Base-by-base conservation (phyloP, 2,797 vertebrate species). In the Halcyon smyrnensis region DNA sequence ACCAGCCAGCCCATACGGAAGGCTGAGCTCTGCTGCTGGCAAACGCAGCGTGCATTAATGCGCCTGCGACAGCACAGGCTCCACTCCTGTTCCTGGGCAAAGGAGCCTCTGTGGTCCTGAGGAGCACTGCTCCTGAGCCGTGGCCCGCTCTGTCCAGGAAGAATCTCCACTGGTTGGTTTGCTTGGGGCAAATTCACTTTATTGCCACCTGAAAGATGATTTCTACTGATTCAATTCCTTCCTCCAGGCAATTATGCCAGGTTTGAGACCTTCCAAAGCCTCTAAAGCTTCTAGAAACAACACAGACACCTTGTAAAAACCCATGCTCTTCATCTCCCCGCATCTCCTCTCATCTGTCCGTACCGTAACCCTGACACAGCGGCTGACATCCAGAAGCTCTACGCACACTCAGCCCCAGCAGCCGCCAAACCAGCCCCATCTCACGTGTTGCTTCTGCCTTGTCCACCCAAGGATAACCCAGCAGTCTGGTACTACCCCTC, bases 401-500 rank as follows among this genome's bases (percentile, higher is more conserved):
- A 6, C 9, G 3, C 3, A 3, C 2, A 4, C 30, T 63, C 82
- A 32, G 79, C 28, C n/a, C 56, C 78, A 28, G 79, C 32, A 7
- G 21, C 23, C 28, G 15, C 43, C 54, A 4, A 20, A 28, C 1
- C 67, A 36, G 87, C 57, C 65, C 45, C 53, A 2, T 8, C 53
- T 39, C 30, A 1, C n/a, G 1, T 6, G 14, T 1, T 32, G 46
- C 7, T 64, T 48, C 64, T 39, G 30, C 54, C 74, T 70, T 18
- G 0, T 1, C 13, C 67, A 3, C 23, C 0, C 1, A 8, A 7
- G 0, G 8, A 28, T 25, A 39, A 18, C 1, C 48, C 46, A 9
- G 23, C 2, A 1, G 19, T 45, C 15, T 1, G 1, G 25, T 2
- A 15, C 27, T 8, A 15, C n/a, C 54, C 5, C 21, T 9, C 50